phyloP scores from a whole-genome alignment of 2,113 vertebrate genomes.

The Phyllopteryx taeniolatus region DNA sequence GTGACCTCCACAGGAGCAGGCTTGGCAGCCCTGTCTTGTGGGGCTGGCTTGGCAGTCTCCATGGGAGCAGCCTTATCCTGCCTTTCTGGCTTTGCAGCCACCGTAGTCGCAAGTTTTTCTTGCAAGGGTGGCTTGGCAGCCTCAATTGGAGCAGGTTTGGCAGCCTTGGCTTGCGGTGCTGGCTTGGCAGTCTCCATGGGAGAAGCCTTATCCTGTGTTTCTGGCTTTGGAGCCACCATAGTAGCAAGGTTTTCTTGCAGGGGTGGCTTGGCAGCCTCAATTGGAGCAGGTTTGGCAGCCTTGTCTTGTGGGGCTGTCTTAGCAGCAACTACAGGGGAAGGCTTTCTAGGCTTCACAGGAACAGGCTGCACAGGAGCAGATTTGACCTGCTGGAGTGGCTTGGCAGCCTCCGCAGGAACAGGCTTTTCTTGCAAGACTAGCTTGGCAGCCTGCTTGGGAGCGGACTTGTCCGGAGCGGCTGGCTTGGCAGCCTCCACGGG shows the following conservation, averaged over 20 bases:
- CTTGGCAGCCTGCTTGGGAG: neutral
- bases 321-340: neutral
- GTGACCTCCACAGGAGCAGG: conserved; percentile 7
- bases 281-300: neutral
- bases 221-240: neutral
- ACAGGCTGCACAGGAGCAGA: neutral
- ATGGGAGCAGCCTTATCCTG: neutral
- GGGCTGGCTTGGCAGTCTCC: neutral
- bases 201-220: neutral
- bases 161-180: neutral
- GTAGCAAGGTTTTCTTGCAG: neutral
- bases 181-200: neutral
- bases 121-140: neutral
- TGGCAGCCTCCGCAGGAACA: too few species aligned
- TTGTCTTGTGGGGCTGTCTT: neutral
- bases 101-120: neutral
- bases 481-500: neutral
- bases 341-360: neutral
- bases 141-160: neutral
- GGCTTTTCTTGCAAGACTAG: neutral
- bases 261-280: neutral
- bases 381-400: neutral
- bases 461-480: neutral
- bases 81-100: neutral
- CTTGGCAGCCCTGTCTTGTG: conserved; percentile 3